A percentile compares a stretch with the other conserved stretches of the same genome.
These are phyloP conservation scores for Riparia riparia DNA, from an alignment of 2,113 vertebrate species.

Conservation along the genomic window DNA sequence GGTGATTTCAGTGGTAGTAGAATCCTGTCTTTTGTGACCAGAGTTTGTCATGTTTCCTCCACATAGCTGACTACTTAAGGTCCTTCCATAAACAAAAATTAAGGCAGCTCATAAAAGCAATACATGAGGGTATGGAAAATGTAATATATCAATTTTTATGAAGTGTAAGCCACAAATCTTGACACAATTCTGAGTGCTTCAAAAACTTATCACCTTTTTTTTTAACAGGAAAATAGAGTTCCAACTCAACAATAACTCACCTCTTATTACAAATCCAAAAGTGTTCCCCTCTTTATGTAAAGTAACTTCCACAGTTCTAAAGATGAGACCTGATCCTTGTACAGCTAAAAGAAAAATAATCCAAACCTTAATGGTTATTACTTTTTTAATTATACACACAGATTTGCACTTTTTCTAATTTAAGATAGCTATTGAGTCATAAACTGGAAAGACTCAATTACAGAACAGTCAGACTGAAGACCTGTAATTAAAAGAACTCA, in stretches of 20 bases:
- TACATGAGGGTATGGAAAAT: not conserved
- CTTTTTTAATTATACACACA: not conserved
- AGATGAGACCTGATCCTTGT: conserved; percentile 93
- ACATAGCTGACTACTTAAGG: not conserved
- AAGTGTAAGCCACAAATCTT: not conserved
- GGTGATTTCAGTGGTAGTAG: not conserved
- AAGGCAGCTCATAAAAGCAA: not conserved
- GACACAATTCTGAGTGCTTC: not conserved
- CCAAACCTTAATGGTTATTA: not conserved
- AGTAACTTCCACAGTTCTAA: conserved; percentile 95
- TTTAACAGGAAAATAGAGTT: not conserved
- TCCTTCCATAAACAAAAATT: not conserved
- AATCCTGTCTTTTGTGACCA: not conserved
- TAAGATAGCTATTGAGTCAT: not conserved
- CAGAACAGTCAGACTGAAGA: not conserved
- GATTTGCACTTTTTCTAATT: not conserved
- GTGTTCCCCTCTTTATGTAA: conserved; percentile 98
- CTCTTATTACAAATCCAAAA: conserved; percentile 98
- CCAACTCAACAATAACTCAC: conserved; percentile 72
- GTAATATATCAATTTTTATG: not conserved
- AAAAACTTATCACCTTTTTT: not conserved
- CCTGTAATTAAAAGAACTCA: not conserved
- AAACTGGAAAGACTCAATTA: not conserved
- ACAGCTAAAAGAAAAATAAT: conserved; percentile 76
- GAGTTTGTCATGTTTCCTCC: not conserved